Evolutionary conservation across 2,113 vertebrate genomes (phyloP), one percentile per base, ranked within the genome.

Genomic region (Motacilla tschutschensis): DNA sequence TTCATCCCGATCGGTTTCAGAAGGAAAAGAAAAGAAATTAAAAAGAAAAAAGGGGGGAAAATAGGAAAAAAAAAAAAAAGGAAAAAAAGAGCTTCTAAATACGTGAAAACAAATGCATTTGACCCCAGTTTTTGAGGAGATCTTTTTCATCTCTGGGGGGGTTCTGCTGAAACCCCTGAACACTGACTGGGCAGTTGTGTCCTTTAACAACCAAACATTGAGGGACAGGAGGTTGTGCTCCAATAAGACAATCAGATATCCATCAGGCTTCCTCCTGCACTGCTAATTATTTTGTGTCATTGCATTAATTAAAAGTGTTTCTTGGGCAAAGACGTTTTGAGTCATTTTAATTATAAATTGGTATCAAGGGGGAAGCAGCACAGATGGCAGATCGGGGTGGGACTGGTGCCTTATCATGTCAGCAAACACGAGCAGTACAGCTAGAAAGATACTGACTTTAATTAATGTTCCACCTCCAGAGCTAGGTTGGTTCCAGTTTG

Each of bases 221-320:
- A 21, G 36, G 78, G 48, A n/a, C 24, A n/a, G 38, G 78, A 67
- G 62, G 17, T 47, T 69, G 63, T 31, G 2, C 48, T 64, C 20
- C 17, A 10, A 36, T 33, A 19, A 58, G 55, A 31, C 29, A 14
- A 5, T 53, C 6, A 44, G 54, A 21, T 43, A 4, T 5, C 10
- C 22, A n/a, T 25, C 60, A 66, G 73, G 35, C 86, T 74, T 55
- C 35, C 31, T 85, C 67, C 35, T 41, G 46, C 19, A 51, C 82
- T 73, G 47, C 31, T 88, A 28, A 82, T 91, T 67, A 77, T 64
- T 78, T 82, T 60, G 57, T n/a, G 31, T 59, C 54, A 5, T 55
- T 75, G 47, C 46, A 3, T 92, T 95, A 91, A 94, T 94, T 93
- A 89, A 78, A 87, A 93, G 24, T 29, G 33, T 66, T 89, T 88